These are phyloP conservation scores for Uloborus plumipes DNA, from an alignment of 2,888 invertebrate species.

Conservation along the genomic window DNA sequence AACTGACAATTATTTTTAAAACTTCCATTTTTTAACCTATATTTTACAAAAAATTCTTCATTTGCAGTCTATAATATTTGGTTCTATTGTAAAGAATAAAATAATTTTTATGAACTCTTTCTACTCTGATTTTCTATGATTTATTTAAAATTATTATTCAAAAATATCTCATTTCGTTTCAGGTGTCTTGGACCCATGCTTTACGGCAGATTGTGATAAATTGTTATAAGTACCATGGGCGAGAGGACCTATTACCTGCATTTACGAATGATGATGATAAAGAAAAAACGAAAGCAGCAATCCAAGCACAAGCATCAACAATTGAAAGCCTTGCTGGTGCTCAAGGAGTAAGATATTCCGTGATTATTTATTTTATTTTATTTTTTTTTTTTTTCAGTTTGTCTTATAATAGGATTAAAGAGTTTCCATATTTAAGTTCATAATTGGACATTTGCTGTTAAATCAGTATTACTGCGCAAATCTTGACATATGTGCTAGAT, in stretches of 20 bases:
- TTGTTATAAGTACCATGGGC: slow-evolving; percentile 97
- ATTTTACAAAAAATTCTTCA: no score
- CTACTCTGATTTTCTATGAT: no score
- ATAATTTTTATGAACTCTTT: no score
- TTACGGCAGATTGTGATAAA: slow-evolving; percentile 95
- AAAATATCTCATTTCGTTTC: slow-evolving; percentile 58
- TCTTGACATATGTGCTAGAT: not conserved
- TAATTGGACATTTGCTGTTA: not conserved
- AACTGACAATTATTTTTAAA: no score
- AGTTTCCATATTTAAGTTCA: not conserved
- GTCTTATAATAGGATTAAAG: no score
- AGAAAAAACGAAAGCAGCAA: slow-evolving; percentile 66
- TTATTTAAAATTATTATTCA: not conserved
- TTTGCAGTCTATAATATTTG: no score
- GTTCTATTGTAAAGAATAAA: no score
- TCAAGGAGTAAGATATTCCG: slow-evolving; percentile 61
- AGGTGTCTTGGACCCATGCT: slow-evolving; percentile 99
- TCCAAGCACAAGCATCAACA: slow-evolving; percentile 42
- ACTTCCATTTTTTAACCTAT: no score
- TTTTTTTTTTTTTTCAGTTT: no score
- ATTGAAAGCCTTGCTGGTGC: slow-evolving; percentile 62
- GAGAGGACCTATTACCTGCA: slow-evolving; percentile 93
- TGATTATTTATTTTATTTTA: no score
- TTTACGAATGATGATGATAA: slow-evolving; percentile 84
- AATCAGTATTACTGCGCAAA: not conserved